A percentile compares a stretch with the other conserved stretches of the same genome.
phyloP scores from a whole-genome alignment of 2,113 vertebrate species.

The Otocyon megalotis region DNA sequence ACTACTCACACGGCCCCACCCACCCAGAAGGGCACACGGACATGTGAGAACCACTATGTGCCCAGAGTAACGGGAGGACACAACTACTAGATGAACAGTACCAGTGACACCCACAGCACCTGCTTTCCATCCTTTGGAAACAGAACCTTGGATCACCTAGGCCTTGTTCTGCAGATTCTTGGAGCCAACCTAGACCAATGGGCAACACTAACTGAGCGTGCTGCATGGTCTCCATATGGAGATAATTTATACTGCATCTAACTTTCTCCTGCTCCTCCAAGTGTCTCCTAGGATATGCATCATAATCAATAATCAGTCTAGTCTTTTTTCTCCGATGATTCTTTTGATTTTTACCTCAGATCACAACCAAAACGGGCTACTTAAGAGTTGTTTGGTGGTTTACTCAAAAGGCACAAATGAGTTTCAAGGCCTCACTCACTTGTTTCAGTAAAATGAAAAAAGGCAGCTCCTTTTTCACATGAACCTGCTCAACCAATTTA shows the following conservation, averaged over 20 bases:
- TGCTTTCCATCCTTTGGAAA: not conserved
- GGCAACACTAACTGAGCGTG: not conserved
- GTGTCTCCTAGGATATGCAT: not conserved
- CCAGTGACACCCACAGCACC: not conserved
- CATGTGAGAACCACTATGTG: not conserved
- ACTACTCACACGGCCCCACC: not conserved
- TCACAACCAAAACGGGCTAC: slow-evolving; percentile 13
- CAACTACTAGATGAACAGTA: not conserved
- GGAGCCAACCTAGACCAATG: not conserved
- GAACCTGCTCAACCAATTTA: not conserved
- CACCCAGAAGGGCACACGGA: too few relatives aligned
- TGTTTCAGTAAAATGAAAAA: not conserved
- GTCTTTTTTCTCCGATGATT: not conserved
- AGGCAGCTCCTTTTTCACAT: not conserved
- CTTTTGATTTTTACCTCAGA: slow-evolving; percentile 2
- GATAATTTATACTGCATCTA: not conserved
- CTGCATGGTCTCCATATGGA: not conserved
- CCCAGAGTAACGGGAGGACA: not conserved
- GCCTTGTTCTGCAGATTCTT: not conserved
- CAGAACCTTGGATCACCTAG: not conserved
- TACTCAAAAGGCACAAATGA: slow-evolving; percentile 26
- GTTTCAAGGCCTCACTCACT: not conserved
- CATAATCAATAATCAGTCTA: not conserved
- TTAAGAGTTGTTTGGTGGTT: not conserved
- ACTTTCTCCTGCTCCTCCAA: not conserved